These are phyloP conservation scores for Nannoperca australis DNA, from an alignment of 2,797 vertebrate genomes.

Conservation along the genomic window DNA sequence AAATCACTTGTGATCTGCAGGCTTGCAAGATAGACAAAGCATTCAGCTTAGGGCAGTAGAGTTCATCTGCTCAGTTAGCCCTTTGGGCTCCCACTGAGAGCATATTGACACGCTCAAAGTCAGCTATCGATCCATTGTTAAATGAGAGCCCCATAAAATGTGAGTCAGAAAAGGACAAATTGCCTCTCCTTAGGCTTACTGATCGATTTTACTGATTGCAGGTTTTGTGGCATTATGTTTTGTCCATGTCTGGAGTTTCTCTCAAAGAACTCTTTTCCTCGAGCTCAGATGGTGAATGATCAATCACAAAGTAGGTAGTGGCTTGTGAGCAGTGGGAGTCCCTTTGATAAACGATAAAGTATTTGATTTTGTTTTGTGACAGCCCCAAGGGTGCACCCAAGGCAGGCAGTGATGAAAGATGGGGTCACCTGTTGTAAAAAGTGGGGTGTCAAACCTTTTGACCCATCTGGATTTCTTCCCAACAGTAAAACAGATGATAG, in stretches of 20 bases:
- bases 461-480: background rate
- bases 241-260: conserved; percentile 1
- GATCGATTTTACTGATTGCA: conserved; percentile 39
- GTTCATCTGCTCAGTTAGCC: conserved; percentile 27
- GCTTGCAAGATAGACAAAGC: conserved; percentile 3
- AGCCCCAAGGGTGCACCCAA: background rate
- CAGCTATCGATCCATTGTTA: conserved; percentile 34
- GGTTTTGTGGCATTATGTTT: conserved; percentile 7
- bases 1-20: conserved; percentile 41
- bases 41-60: background rate
- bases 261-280: background rate
- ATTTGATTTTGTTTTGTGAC: conserved; percentile 39
- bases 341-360: conserved; percentile 30
- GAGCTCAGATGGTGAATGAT: conserved; percentile 18
- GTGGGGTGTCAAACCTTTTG: conserved; percentile 6
- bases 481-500: background rate
- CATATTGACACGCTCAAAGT: conserved; percentile 23
- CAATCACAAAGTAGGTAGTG: conserved; percentile 21
- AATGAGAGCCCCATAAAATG: conserved; percentile 32
- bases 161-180: conserved; percentile 22
- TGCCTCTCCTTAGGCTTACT: background rate
- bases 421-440: background rate
- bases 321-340: conserved; percentile 13
- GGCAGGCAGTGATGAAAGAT: conserved; percentile 14
- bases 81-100: background rate